Base-by-base conservation (phyloP, 2,888 invertebrate species). In the Petrophora chlorosata region DNA sequence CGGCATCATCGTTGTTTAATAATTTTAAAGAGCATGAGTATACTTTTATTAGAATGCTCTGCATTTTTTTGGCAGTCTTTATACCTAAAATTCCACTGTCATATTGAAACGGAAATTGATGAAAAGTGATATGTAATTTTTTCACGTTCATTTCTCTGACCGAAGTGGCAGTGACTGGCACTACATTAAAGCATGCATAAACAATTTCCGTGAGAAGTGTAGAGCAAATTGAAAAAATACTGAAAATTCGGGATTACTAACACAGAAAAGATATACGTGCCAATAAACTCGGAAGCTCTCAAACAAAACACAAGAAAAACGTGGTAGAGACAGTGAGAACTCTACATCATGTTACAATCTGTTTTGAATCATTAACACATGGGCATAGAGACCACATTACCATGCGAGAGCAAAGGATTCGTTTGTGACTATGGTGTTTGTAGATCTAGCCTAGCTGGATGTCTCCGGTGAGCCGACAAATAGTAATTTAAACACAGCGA, bases 401-500 rank as follows among this genome's bases (percentile, higher is more conserved):
- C n/a, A n/a, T n/a, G 9, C 5, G 17, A 35, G 14, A 3, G 14
- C 3, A 22, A 22, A 22, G 3, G 3, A 8, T 8, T 2, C 8
- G 4, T 22, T 22, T 22, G 7, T 22, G 17, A 38, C 28, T 30
- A 3, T 2, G 8, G 15, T 30, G 1, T 15, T 13, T 3, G 8
- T 1, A 30, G 23, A 8, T 22, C 22, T 22, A 22, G 22, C 7
- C 7, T 14, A 3, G n/a, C 23, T n/a, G 30, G 22, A 22, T 23
- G 15, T 22, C 22, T 22, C 22, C 3, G 25, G 25, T 34, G 41
- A 41, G 39, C 35, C 47, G 44, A 48, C 40, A 57, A 54, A 54
- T 54, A 54, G 42, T 52, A 43, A 57, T 53, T 45, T 46, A 51
- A 48, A 52, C 40, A 48, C 35, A n/a, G 47, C 46, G 35, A 38